These are phyloP conservation scores for Cyanoramphus novaezelandiae DNA, from an alignment of 2,113 vertebrate species.

Conservation along the genomic window DNA sequence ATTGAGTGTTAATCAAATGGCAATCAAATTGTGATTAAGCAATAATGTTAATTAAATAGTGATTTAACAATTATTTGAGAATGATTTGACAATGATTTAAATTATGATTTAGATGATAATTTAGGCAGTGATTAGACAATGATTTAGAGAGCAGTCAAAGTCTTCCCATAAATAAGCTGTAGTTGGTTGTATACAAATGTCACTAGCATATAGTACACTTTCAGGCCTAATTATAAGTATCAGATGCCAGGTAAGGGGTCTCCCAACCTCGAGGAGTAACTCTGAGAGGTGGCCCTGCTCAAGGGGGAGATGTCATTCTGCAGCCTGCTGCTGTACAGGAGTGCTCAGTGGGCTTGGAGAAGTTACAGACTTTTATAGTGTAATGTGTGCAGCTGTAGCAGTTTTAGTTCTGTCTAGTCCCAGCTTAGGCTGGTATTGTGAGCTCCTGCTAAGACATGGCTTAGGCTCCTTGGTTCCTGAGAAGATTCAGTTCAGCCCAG, in stretches of 20 bases:
- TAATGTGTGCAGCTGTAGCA: neutral
- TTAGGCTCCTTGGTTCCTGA: neutral
- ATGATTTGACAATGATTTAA: neutral
- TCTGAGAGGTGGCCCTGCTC: neutral
- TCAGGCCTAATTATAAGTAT: neutral
- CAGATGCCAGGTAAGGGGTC: neutral
- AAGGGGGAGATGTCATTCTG: fast-evolving
- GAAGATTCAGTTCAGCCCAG: neutral
- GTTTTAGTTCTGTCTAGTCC: neutral
- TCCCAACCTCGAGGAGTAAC: neutral
- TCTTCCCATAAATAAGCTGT: neutral
- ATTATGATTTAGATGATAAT: neutral
- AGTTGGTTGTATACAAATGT: neutral
- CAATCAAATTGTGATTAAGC: neutral
- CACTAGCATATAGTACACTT: neutral
- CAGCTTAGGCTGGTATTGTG: neutral
- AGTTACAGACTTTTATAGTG: neutral
- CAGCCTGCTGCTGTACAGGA: neutral
- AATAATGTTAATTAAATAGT: neutral
- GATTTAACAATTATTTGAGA: neutral
- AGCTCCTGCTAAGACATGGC: neutral
- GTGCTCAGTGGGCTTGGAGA: neutral
- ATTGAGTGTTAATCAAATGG: neutral
- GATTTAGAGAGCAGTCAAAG: neutral
- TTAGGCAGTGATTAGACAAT: neutral